These are phyloP conservation scores for Cebus imitator DNA, from an alignment of 2,113 vertebrate species.

Conservation along the genomic window DNA sequence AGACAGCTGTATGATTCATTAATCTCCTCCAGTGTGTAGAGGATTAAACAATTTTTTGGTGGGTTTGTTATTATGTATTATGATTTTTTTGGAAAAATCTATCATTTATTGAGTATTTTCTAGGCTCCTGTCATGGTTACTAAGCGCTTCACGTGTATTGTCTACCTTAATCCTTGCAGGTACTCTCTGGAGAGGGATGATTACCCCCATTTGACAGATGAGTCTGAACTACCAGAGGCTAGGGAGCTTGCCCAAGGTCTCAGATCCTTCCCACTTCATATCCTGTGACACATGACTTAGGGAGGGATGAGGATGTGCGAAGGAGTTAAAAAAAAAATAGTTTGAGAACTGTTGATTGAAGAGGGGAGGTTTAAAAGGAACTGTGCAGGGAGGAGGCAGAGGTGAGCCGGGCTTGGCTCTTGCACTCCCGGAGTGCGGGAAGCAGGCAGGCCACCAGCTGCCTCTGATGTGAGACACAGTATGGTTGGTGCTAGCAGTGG, in stretches of 20 bases:
- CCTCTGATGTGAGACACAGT: neutral
- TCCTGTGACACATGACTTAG: neutral
- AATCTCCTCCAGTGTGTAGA: constrained; percentile 60
- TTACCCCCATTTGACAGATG: neutral
- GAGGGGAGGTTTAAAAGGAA: neutral
- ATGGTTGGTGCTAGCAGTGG: neutral
- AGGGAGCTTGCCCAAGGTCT: neutral
- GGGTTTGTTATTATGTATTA: constrained; percentile 55
- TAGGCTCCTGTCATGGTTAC: neutral
- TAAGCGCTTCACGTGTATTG: neutral
- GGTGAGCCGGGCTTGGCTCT: neutral
- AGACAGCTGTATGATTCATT: constrained; percentile 62
- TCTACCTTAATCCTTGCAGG: neutral
- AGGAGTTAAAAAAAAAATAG: neutral
- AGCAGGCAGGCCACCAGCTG: neutral
- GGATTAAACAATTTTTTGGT: constrained; percentile 75
- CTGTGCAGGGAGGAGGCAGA: neutral
- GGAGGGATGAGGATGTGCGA: neutral
- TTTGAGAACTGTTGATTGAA: neutral
- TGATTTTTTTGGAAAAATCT: neutral
- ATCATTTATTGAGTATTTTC: neutral
- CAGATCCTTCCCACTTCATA: neutral
- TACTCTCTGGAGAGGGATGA: neutral
- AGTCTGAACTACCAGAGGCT: neutral
- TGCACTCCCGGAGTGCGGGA: neutral